Evolutionary conservation across 2,113 vertebrate species (phyloP).

Genomic region (Lasiurus borealis): DNA sequence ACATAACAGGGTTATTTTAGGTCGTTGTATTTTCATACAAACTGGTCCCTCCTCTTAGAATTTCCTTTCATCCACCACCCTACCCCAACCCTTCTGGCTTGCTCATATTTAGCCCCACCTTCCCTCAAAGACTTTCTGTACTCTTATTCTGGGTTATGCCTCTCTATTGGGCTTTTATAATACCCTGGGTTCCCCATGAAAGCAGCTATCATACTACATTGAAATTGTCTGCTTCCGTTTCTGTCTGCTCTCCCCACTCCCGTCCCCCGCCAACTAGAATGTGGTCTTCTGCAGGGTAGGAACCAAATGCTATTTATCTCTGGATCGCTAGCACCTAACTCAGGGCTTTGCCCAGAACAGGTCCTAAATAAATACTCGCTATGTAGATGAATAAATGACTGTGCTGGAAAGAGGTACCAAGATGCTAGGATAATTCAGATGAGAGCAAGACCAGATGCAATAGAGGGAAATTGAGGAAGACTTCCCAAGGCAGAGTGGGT

Average conservation of each 20-base stretch:
- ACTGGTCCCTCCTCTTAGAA: slow-evolving; percentile 38
- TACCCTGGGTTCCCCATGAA: slow-evolving; percentile 53
- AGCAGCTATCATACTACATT: slow-evolving; percentile 31
- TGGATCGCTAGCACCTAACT: slow-evolving; percentile 21
- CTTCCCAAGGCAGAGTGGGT: background rate
- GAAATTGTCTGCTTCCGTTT: slow-evolving; percentile 45
- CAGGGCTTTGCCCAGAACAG: background rate
- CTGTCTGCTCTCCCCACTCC: background rate
- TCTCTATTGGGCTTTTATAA: slow-evolving; percentile 65
- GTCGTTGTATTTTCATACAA: slow-evolving; percentile 57
- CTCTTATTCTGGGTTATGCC: slow-evolving; percentile 74
- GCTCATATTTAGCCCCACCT: slow-evolving; percentile 50
- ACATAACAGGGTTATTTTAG: slow-evolving; percentile 41
- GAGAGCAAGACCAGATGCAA: background rate
- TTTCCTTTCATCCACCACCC: slow-evolving; percentile 45
- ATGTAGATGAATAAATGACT: slow-evolving; percentile 7
- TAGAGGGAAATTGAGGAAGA: slow-evolving; percentile 15
- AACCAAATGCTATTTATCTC: slow-evolving; percentile 26
- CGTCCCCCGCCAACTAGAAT: background rate
- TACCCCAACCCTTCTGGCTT: slow-evolving; percentile 8
- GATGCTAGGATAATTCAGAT: slow-evolving; percentile 6
- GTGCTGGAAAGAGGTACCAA: background rate
- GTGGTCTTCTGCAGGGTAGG: background rate
- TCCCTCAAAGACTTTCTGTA: slow-evolving; percentile 67
- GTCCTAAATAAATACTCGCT: slow-evolving; percentile 9